Conservation (phyloP, 2,797 vertebrate genomes). For the Enteromius radiatus region DNA sequence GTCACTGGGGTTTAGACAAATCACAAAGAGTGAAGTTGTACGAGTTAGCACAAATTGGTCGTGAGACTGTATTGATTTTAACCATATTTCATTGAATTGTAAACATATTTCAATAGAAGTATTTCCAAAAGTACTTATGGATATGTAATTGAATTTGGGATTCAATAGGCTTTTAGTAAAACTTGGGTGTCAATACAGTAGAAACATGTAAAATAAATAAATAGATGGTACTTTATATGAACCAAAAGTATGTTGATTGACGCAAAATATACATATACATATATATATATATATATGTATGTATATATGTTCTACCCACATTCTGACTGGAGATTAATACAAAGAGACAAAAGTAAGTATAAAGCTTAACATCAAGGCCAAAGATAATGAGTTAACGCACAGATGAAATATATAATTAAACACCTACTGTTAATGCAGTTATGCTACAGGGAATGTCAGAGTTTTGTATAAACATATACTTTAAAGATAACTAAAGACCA, state of each 20-base stretch:
- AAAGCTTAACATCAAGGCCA: slow-evolving; percentile 9
- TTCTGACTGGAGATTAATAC: slow-evolving; percentile 1
- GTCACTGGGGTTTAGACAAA: not conserved
- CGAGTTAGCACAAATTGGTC: too few relatives aligned
- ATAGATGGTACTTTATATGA: not conserved
- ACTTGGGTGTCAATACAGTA: not conserved
- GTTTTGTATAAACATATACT: slow-evolving; percentile 25
- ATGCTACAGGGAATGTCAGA: slow-evolving; percentile 20
- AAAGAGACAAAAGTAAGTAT: not conserved
- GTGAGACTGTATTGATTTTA: too few relatives aligned
- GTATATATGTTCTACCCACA: slow-evolving; percentile 5
- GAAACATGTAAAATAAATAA: not conserved
- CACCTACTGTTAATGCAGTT: slow-evolving; percentile 11
- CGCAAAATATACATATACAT: not conserved
- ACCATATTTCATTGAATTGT: too few relatives aligned
- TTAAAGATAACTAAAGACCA: slow-evolving; percentile 22
- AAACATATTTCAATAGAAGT: not conserved
- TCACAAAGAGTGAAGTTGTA: not conserved
- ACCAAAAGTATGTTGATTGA: not conserved
- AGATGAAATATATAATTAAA: slow-evolving; percentile 28
- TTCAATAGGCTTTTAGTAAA: not conserved
- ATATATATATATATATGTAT: not conserved
- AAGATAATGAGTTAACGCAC: slow-evolving; percentile 8
- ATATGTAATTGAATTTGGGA: not conserved
- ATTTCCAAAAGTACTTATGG: not conserved